These are phyloP conservation scores for Neodon shergylaensis DNA, from an alignment of 2,113 vertebrate species.

Conservation along the genomic window DNA sequence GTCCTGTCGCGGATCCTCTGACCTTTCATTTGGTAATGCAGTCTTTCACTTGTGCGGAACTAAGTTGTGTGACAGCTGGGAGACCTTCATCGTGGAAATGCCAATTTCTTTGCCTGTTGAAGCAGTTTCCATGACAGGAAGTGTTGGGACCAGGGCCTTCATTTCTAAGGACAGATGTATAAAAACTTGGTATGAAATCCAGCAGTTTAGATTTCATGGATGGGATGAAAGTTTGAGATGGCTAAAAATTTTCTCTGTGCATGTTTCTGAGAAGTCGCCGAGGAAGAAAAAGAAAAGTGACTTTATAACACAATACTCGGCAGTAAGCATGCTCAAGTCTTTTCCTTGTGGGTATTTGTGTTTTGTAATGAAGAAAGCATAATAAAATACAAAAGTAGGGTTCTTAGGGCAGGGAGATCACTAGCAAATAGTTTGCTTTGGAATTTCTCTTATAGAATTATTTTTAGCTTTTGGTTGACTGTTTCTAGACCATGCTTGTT, in stretches of 20 bases:
- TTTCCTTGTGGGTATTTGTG: slow-evolving; percentile 6
- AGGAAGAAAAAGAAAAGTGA: slow-evolving; percentile 44
- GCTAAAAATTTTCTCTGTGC: slow-evolving; percentile 41
- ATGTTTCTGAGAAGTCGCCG: neutral
- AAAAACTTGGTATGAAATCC: slow-evolving; percentile 45
- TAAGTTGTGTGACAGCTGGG: slow-evolving; percentile 60
- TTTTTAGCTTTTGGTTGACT: slow-evolving; percentile 26
- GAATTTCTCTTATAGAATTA: slow-evolving; percentile 41
- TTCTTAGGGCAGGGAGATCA: neutral
- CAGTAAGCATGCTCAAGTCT: slow-evolving; percentile 32
- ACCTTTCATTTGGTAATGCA: neutral
- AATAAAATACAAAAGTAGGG: slow-evolving; percentile 37
- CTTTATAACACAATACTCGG: slow-evolving; percentile 43
- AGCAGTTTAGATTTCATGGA: slow-evolving; percentile 59
- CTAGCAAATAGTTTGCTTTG: slow-evolving; percentile 34
- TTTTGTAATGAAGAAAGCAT: slow-evolving; percentile 6
- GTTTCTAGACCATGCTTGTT: slow-evolving; percentile 44
- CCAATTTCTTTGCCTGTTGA: slow-evolving; percentile 49
- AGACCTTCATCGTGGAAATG: slow-evolving; percentile 25
- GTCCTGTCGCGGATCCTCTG: slow-evolving; percentile 22
- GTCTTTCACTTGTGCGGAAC: slow-evolving; percentile 62
- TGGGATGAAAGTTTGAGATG: slow-evolving; percentile 35
- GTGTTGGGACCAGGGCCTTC: slow-evolving; percentile 34
- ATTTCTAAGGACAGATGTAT: slow-evolving; percentile 69
- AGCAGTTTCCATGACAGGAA: slow-evolving; percentile 54